Evolutionary conservation across 2,888 invertebrate genomes (phyloP).

Genomic region (Molorchus minor): DNA sequence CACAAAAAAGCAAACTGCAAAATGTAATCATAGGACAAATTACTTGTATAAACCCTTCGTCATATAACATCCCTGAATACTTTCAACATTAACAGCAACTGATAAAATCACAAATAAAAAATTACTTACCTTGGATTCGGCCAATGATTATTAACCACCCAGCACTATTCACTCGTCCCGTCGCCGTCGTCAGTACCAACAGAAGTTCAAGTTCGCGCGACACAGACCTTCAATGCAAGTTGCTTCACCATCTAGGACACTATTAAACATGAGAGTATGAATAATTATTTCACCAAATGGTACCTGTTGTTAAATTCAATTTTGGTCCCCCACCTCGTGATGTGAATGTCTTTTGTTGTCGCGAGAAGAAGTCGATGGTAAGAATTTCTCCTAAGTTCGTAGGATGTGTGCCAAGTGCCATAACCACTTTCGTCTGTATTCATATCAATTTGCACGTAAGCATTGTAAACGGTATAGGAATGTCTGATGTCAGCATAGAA

Average conservation of each 20-base stretch:
- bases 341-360: background rate
- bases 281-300: slow-evolving; percentile 16
- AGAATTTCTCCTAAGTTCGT: slow-evolving; percentile 23
- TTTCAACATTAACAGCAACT: too few species aligned
- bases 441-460: background rate
- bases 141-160: too few species aligned
- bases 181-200: too few species aligned
- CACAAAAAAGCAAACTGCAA: too few species aligned
- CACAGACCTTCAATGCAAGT: too few species aligned
- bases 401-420: slow-evolving; percentile 23
- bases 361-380: background rate
- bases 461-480: background rate
- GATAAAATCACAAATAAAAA: too few species aligned
- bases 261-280: background rate
- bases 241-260: background rate
- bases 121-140: too few species aligned
- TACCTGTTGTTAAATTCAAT: slow-evolving; percentile 24
- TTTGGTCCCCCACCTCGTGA: background rate
- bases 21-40: too few species aligned
- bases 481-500: background rate
- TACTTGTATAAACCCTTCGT: too few species aligned
- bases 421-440: slow-evolving; percentile 4
- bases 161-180: too few species aligned
- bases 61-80: too few species aligned
- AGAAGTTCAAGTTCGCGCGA: too few species aligned